Percentiles rank a stretch among this genome's conserved stretches.
Conservation (phyloP, 1,140 invertebrate species). For the Stratiolaelaps scimitus region DNA sequence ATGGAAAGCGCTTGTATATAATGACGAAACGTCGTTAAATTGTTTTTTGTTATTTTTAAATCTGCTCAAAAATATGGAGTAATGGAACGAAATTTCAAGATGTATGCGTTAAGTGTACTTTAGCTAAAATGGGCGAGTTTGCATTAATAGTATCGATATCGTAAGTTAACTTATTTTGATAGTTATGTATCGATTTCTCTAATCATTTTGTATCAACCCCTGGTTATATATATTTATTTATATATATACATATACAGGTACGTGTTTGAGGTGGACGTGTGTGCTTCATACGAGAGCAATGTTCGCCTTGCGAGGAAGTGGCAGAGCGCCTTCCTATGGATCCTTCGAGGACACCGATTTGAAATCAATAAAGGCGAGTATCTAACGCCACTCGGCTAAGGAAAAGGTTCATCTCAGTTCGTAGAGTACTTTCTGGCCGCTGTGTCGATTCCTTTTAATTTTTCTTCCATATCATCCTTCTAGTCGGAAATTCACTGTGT, state of each 20-base stretch:
- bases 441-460: not conserved
- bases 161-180: too few species aligned
- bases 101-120: too few species aligned
- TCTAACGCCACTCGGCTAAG: not conserved
- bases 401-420: not conserved
- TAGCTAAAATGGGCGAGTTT: too few species aligned
- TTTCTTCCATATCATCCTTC: not conserved
- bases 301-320: conserved; percentile 65
- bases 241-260: conserved; percentile 38
- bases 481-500: not conserved
- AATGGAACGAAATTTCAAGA: too few species aligned
- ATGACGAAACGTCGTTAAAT: too few species aligned
- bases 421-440: not conserved
- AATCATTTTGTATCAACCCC: too few species aligned
- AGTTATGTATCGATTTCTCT: too few species aligned
- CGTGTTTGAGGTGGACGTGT: conserved; percentile 61
- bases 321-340: conserved; percentile 58
- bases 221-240: not conserved
- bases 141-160: too few species aligned
- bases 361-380: not conserved
- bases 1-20: too few species aligned
- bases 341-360: conserved; percentile 42
- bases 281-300: conserved; percentile 69
- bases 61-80: too few species aligned
- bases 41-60: too few species aligned